Evolutionary conservation across 53 echinoderm and acorn worm genomes (phyloP), one percentile per base, ranked within the genome.

Genomic region (Holothuria leucospilota): DNA sequence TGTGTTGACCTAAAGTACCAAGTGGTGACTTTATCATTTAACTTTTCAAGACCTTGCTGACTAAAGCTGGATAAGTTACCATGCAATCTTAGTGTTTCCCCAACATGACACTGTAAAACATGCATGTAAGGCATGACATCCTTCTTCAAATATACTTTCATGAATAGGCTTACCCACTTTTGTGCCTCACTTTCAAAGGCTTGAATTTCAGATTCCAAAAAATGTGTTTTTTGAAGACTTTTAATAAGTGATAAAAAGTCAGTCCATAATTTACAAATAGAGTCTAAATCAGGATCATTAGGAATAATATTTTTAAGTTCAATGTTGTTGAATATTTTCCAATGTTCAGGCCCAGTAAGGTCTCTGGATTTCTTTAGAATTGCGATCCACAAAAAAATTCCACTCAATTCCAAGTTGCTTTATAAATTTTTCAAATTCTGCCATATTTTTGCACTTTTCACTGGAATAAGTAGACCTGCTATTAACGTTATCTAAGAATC

Each of bases 401-500:
- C 69, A 69, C 38, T 69, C 29, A 69, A 69, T 69, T 69, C 69
- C 69, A 13, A 69, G 69, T 69, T 69, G 69, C 69, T 69, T 69
- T 29, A 69, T 29, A 27, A 69, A 69, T 28, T 69, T n/a, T 69
- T 69, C 26, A 69, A 69, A 69, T 39, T 69, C 69, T 69, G 69
- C 69, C 69, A 69, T 69, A 69, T 69, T 69, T 69, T 69, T 69
- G 69, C 69, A 69, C 69, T 69, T 69, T 69, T 69, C 69, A 69
- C 28, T 69, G 29, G 69, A 69, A 69, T 69, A 69, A 69, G 29
- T 69, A 69, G 69, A 69, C 69, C 69, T 69, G 29, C 69, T 69
- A 69, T 25, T 69, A 69, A 69, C 69, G 39, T 28, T 69, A 27
- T 69, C 69, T 69, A 69, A 28, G 69, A 69, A 69, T 12, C 69